phyloP scores from a whole-genome alignment of 2,797 vertebrate genomes.

The Tapera naevia region DNA sequence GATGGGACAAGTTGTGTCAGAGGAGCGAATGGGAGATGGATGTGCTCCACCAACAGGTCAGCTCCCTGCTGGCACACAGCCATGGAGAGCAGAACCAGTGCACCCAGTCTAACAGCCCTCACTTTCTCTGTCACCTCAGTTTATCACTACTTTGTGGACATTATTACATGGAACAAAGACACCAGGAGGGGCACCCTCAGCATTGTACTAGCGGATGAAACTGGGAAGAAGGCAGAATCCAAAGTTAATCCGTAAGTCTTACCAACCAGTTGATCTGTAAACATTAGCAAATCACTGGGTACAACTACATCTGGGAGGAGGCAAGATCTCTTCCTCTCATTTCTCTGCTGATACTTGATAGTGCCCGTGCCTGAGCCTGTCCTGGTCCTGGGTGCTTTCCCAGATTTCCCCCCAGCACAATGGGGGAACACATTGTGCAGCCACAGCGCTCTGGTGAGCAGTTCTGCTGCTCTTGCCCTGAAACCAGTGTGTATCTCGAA shows the following conservation, averaged over 20 bases:
- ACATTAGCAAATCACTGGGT: background rate
- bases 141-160: conserved; percentile 79
- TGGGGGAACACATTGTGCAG: no score
- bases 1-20: background rate
- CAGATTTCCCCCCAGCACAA: no score
- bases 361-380: background rate
- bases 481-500: background rate
- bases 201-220: conserved; percentile 64
- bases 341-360: background rate
- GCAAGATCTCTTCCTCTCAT: background rate
- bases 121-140: conserved; percentile 49
- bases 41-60: background rate
- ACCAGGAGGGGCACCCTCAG: conserved; percentile 75
- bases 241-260: conserved; percentile 75
- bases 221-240: conserved; percentile 70
- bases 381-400: background rate
- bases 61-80: background rate
- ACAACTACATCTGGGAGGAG: background rate
- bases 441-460: background rate
- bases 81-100: background rate
- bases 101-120: background rate
- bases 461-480: background rate
- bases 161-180: conserved; percentile 73
- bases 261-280: background rate
- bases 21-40: background rate